phyloP scores from a whole-genome alignment of 1,140 invertebrate genomes.

The Camponotus vicinus region DNA sequence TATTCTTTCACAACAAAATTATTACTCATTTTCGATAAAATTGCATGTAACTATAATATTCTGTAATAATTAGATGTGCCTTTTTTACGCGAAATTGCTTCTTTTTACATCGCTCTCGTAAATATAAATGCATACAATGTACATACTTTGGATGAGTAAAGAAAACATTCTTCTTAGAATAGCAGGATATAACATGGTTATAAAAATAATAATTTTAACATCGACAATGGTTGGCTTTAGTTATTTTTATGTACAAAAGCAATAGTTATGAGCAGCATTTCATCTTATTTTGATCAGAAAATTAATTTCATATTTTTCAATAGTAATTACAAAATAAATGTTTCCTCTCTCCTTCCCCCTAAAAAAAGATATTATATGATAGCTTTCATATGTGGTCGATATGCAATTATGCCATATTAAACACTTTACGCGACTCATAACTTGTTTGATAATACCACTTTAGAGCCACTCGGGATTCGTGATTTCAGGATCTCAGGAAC shows the following conservation, averaged over 20 bases:
- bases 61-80: constrained; percentile 1
- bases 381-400: not conserved
- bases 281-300: not conserved
- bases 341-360: not conserved
- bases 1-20: constrained; percentile 1
- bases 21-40: not conserved
- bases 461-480: constrained; percentile 18
- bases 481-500: constrained; percentile 41
- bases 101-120: constrained; percentile 15
- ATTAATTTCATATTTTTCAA: constrained; percentile 21
- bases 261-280: not conserved
- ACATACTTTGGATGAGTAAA: constrained; percentile 13
- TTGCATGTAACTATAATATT: not conserved
- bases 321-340: not conserved
- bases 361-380: not conserved
- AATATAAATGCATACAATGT: constrained; percentile 22
- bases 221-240: not conserved
- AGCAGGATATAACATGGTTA: constrained; percentile 6
- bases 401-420: constrained; percentile 4
- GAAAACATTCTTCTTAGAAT: constrained; percentile 11
- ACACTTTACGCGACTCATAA: constrained; percentile 26
- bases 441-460: constrained; percentile 49
- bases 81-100: constrained; percentile 5
- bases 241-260: not conserved
- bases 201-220: constrained; percentile 44